Conservation (phyloP, 53 echinoderm and acorn worm genomes). For the Luidia sarsii region DNA sequence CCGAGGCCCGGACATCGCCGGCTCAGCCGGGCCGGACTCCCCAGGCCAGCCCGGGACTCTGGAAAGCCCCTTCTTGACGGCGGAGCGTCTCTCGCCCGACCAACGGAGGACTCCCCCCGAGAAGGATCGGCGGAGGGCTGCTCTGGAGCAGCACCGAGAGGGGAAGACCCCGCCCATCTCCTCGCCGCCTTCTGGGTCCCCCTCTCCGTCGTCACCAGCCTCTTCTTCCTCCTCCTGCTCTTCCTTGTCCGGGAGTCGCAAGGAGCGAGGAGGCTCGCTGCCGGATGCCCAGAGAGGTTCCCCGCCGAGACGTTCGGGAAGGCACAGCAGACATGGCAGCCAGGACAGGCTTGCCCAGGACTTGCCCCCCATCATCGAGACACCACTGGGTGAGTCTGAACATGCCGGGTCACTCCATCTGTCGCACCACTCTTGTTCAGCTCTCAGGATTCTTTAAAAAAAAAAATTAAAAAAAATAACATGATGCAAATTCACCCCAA, state of each 20-base stretch:
- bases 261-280: slow-evolving; percentile 1
- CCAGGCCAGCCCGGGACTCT: too few relatives aligned
- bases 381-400: slow-evolving; percentile 47
- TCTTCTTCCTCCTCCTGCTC: neutral
- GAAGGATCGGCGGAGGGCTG: neutral
- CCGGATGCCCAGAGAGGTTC: neutral
- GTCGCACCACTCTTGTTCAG: too few relatives aligned
- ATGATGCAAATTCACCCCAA: too few relatives aligned
- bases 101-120: neutral
- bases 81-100: neutral
- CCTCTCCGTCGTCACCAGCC: neutral
- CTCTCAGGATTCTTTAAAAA: too few relatives aligned
- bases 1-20: neutral
- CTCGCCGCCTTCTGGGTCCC: too few relatives aligned
- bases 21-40: too few relatives aligned
- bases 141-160: neutral
- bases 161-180: too few relatives aligned
- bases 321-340: slow-evolving; percentile 20
- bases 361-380: slow-evolving; percentile 43
- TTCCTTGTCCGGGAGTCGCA: neutral
- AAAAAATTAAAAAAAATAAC: too few relatives aligned
- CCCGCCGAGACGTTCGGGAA: slow-evolving; percentile 24
- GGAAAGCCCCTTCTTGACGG: neutral
- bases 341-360: slow-evolving; percentile 33
- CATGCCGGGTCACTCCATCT: too few relatives aligned